phyloP scores from a whole-genome alignment of 2,797 vertebrate species.

The Strix occidentalis region DNA sequence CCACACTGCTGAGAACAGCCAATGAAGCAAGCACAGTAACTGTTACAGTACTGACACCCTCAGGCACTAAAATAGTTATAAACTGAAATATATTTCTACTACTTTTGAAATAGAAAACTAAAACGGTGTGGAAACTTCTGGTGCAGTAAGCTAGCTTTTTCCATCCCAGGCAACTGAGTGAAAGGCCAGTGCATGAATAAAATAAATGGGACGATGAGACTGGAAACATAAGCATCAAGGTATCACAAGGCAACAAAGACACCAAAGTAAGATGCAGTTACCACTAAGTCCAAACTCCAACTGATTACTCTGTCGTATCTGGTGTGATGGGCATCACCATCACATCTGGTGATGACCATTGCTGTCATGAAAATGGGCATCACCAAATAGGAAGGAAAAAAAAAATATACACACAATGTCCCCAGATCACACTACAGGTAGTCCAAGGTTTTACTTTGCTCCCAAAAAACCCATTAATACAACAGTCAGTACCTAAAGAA shows the following conservation, averaged over 20 bases:
- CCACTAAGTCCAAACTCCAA: background rate
- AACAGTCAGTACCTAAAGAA: background rate
- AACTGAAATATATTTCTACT: background rate
- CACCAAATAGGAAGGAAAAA: background rate
- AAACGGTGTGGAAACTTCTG: background rate
- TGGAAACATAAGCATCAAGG: background rate
- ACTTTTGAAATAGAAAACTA: background rate
- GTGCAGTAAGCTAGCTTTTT: background rate
- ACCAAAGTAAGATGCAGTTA: background rate
- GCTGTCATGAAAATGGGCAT: background rate
- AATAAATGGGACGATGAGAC: background rate
- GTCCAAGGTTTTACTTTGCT: background rate
- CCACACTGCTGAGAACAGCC: background rate
- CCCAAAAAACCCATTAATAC: background rate
- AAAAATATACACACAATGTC: background rate
- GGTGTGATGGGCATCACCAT: background rate
- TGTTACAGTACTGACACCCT: background rate
- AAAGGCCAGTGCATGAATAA: background rate
- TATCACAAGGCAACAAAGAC: background rate
- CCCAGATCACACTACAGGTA: background rate
- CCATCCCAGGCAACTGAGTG: background rate
- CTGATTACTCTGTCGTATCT: background rate
- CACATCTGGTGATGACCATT: background rate
- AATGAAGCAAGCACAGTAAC: background rate
- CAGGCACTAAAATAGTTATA: background rate